These are phyloP conservation scores for Aromia moschata DNA, from an alignment of 2,888 invertebrate genomes.

Conservation along the genomic window DNA sequence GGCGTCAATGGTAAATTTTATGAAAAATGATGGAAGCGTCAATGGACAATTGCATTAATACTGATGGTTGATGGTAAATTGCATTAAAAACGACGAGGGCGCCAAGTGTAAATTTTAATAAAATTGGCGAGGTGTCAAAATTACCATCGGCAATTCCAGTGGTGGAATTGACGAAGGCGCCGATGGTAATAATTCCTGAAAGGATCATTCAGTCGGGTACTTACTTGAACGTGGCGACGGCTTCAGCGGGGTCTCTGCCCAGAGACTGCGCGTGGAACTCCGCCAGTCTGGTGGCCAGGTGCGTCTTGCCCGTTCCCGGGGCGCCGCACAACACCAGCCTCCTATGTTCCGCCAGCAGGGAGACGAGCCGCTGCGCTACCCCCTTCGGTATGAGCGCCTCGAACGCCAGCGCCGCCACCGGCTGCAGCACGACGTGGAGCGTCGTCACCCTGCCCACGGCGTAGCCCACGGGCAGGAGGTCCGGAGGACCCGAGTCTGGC, in stretches of 20 bases:
- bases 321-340: conserved; percentile 96
- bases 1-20: too few relatives aligned
- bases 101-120: too few relatives aligned
- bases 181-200: too few relatives aligned
- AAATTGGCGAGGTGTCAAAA: too few relatives aligned
- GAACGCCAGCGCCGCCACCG: conserved; percentile 88
- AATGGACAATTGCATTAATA: too few relatives aligned
- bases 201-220: conserved; percentile 57
- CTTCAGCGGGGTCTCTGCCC: conserved; percentile 85
- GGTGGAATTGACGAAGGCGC: too few relatives aligned
- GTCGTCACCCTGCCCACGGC: conserved; percentile 88
- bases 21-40: too few relatives aligned
- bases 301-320: conserved; percentile 95
- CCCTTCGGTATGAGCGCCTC: conserved; percentile 96
- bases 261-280: conserved; percentile 89
- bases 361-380: conserved; percentile 85
- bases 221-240: conserved; percentile 93
- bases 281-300: conserved; percentile 92
- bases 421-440: conserved; percentile 88
- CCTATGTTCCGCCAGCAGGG: conserved; percentile 89
- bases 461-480: conserved; percentile 92
- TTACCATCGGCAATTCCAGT: too few relatives aligned
- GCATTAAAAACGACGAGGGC: too few relatives aligned
- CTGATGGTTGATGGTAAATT: too few relatives aligned
- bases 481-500: conserved; percentile 84